Base-by-base conservation (phyloP, 2,888 invertebrate genomes). In the Masnerella sp. region DNA sequence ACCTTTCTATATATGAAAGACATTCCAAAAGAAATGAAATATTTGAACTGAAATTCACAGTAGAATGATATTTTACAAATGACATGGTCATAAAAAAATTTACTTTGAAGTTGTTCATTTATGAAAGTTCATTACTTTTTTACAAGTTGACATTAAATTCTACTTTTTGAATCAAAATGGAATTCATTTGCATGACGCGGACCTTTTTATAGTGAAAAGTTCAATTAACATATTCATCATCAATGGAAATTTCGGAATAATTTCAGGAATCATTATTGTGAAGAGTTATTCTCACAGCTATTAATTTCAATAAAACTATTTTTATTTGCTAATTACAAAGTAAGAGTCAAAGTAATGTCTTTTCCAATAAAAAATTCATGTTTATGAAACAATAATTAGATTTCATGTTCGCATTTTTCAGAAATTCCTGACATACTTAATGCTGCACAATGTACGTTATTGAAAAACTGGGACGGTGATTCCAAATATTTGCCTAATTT, bases 401-500 rank as follows among this genome's bases (percentile, higher is more conserved):
- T n/a, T n/a, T n/a, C n/a, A n/a, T n/a, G n/a, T n/a, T n/a, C n/a
- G n/a, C 11, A n/a, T 65, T 2, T 78, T 80, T n/a, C 70, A 88
- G 95, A 96, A 90, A 90, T 94, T 80, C 94, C 94, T 1, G 92
- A 94, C 85, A 87, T 94, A 62, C 83, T 92, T 79, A 90, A 91
- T 82, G 82, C 85, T 1, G 87, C 88, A 20, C 92, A 93, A 82
- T 89, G 93, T 78, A 84, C 89, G 56, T 88, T 91, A 56, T 86
- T 94, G 51, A 89, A 85, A 77, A 89, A 89, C 15, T 94, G 94
- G 94, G 90, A 91, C 82, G 92, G 93, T 7, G 92, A 93, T 84
- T 86, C 92, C 15, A 88, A 91, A 74, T 92, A 88, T 82, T 79
- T 94, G 49, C 91, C 91, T 70, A 91, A 93, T 83, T 92, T 93